Evolutionary conservation across 2,113 vertebrate species (phyloP), one percentile per base, ranked within the genome.

Genomic region (Baryphthengus martii): DNA sequence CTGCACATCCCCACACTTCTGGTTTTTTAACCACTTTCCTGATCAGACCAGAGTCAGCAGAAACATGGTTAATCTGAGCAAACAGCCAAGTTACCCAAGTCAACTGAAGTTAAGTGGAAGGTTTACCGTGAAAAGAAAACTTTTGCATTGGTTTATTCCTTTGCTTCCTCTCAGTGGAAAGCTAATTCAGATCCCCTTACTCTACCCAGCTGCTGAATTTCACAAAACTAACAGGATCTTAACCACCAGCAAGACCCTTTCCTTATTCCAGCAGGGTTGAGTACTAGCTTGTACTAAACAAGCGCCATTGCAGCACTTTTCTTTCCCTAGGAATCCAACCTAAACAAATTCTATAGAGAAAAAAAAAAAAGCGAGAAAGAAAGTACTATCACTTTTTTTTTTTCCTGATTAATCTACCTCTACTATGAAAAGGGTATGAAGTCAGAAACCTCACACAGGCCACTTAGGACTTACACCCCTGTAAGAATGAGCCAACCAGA

Each of bases 401-500:
- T 19, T 31, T 71, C 35, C 10, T 1, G 1, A 59, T 9, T 66
- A 82, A 66, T 37, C 11, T 35, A 50, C 2, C 19, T 55, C 39
- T 77, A 11, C 26, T 35, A 8, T 13, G 29, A 55, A 76, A 72
- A 59, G 3, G 4, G 7, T 19, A 63, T 2, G 8, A 15, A 92
- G 58, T 37, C 50, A 70, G 50, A 91, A 73, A 31, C 11, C 5
- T 62, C 50, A 58, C 0, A 10, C 16, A 76, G 49, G 13, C 40
- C 24, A 23, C 29, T 68, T n/a, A 49, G 23, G 37, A 76, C 31
- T 88, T 33, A 5, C 8, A 66, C 3, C 10, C 45, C 40, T 0
- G 0, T 17, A 73, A 79, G 49, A 61, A 85, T 0, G 0, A 73
- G 13, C 20, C 58, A 83, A n/a, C 2, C 37, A 88, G 20, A 1